A percentile compares a stretch with the other conserved stretches of the same genome.
phyloP scores from a whole-genome alignment of 2,888 invertebrate genomes.

The Thecophora atra region DNA sequence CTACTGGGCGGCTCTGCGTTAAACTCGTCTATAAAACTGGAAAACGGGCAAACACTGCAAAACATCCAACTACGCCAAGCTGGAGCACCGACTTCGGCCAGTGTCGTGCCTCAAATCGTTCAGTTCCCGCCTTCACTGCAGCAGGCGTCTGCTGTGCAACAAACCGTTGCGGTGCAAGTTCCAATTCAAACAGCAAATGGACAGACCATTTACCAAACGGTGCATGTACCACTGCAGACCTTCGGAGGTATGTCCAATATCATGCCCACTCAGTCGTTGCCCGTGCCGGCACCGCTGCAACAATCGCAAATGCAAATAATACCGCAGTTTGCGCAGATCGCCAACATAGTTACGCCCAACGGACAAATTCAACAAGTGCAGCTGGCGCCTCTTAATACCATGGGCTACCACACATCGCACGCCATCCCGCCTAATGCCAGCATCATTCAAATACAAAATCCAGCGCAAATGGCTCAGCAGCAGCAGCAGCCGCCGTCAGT shows the following conservation, averaged over 20 bases:
- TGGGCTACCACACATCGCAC: conserved; percentile 61
- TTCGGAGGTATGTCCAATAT: conserved; percentile 70
- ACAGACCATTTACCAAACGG: conserved; percentile 94
- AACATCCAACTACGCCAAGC: conserved; percentile 73
- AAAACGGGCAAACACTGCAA: conserved; percentile 69
- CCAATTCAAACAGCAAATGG: conserved; percentile 72
- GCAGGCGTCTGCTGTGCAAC: conserved; percentile 43
- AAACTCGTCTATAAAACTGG: conserved; percentile 55
- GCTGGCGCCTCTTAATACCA: conserved; percentile 73
- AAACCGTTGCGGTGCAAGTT: conserved; percentile 85
- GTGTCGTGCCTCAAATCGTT: conserved; percentile 60
- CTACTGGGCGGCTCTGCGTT: conserved; percentile 50
- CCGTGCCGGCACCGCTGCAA: conserved; percentile 47
- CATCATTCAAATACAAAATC: conserved; percentile 62
- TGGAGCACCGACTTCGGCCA: conserved; percentile 51
- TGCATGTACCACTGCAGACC: conserved; percentile 91
- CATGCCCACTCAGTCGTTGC: conserved; percentile 65
- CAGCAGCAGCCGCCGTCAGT: conserved; percentile 48
- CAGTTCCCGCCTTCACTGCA: conserved; percentile 61
- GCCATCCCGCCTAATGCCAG: conserved; percentile 61
- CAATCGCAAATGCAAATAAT: conserved; percentile 75
- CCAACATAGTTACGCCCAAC: conserved; percentile 86
- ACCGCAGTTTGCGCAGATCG: conserved; percentile 84
- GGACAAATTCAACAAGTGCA: conserved; percentile 92
- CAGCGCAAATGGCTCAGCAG: conserved; percentile 41